phyloP scores from a whole-genome alignment of 2,113 vertebrate genomes.

The Paralichthys olivaceus region DNA sequence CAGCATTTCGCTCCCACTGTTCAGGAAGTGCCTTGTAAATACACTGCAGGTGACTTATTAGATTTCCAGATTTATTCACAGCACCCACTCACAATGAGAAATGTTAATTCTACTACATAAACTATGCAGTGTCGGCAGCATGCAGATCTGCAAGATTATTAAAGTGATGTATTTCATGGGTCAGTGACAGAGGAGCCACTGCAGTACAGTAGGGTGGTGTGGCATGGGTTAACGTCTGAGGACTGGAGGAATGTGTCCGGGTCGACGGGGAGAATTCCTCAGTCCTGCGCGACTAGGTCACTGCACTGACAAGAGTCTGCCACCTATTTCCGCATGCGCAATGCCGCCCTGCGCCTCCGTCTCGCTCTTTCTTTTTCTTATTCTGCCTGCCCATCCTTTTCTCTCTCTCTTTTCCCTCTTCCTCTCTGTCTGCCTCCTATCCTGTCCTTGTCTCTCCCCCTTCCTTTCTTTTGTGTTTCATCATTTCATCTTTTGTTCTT shows the following conservation, averaged over 20 bases:
- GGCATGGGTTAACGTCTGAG: slow-evolving; percentile 72
- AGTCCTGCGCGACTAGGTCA: slow-evolving; percentile 72
- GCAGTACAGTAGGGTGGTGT: slow-evolving; percentile 48
- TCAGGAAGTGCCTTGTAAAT: slow-evolving; percentile 11
- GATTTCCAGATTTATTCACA: slow-evolving; percentile 13
- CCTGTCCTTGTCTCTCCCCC: slow-evolving; percentile 40
- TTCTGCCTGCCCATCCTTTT: slow-evolving; percentile 23
- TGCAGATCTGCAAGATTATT: neutral
- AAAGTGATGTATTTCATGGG: slow-evolving; percentile 4
- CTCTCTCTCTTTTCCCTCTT: slow-evolving; percentile 32
- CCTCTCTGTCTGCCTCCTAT: slow-evolving; percentile 39
- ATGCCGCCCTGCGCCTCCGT: slow-evolving; percentile 40
- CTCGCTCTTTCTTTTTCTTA: slow-evolving; percentile 50
- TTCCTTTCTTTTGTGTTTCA: slow-evolving; percentile 37
- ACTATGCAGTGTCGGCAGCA: neutral
- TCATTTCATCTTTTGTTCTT: slow-evolving; percentile 64
- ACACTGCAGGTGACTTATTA: slow-evolving; percentile 22
- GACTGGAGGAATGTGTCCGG: slow-evolving; percentile 76
- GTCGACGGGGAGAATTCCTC: slow-evolving; percentile 76
- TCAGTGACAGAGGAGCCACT: neutral
- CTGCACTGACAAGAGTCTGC: slow-evolving; percentile 73
- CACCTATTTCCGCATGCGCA: slow-evolving; percentile 69
- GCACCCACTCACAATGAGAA: slow-evolving; percentile 11
- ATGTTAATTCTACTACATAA: slow-evolving; percentile 1
- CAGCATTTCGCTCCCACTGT: slow-evolving; percentile 23